Base-by-base conservation (phyloP, 2,113 vertebrate species). In the Xenopus borealis region DNA sequence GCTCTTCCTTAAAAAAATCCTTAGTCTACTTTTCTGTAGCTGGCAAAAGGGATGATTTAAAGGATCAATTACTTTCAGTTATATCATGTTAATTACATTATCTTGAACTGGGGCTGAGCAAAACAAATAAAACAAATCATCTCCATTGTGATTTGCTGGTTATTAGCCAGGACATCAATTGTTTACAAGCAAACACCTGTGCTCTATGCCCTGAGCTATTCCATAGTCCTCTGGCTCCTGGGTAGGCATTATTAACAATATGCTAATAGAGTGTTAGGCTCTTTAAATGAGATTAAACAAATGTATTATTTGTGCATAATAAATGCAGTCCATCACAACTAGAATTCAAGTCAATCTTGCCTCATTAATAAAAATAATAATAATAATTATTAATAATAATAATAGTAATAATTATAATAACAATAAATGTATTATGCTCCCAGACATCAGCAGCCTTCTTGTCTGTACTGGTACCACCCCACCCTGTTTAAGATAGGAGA, bases 201-300 rank as follows among this genome's bases (percentile, higher is more conserved):
- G 30, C 62, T 40, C 62, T 64, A 17, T 64, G 62, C 53, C 53
- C 53, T 55, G 14, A 55, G 53, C 53, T 55, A 55, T 55, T 55
- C 53, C 18, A n/a, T 3, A 55, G 53, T 3, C 7, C 17, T 17
- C 1, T 55, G 17, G 17, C 53, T n/a, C 13, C 17, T 55, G 53
- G 53, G 17, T 55, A 55, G 53, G 17, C 13, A 16, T 8, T 17
- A 55, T n/a, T 55, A 55, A 55, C 17, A n/a, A 16, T 18, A 55
- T 4, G 1, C 53, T 55, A 55, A 55, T n/a, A 7, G 16, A 17
- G 14, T n/a, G 17, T 9, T 55, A n/a, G 16, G 1, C 53, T n/a
- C 53, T 55, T 7, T 55, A 55, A 7, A n/a, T 55, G 0, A n/a
- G 53, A 16, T 16, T 3, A 55, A n/a, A 55, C 53, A 55, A 55